Percentiles rank a stretch among this genome's conserved stretches.
phyloP scores from a whole-genome alignment of 2,113 vertebrate genomes.

The Diphyllodes magnificus region DNA sequence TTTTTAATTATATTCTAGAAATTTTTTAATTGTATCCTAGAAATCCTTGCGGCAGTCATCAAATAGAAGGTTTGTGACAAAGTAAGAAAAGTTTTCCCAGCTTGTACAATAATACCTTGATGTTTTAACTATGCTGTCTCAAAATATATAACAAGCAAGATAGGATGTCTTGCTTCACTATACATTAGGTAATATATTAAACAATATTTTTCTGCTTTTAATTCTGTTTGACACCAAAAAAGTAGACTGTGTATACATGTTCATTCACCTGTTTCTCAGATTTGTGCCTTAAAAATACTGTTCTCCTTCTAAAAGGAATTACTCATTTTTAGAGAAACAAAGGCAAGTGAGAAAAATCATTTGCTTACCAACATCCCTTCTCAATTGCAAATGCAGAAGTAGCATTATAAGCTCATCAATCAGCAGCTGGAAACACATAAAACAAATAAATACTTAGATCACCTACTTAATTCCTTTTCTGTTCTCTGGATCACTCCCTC shows the following conservation, averaged over 20 bases:
- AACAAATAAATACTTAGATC: neutral
- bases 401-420: neutral
- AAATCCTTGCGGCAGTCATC: neutral
- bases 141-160: neutral
- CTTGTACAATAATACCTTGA: neutral
- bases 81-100: neutral
- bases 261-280: neutral
- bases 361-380: neutral
- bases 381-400: neutral
- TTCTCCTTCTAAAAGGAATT: neutral
- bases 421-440: neutral
- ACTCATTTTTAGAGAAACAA: neutral
- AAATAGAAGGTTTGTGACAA: neutral
- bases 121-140: neutral
- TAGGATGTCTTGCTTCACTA: neutral
- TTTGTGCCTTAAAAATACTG: neutral
- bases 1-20: neutral
- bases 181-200: neutral
- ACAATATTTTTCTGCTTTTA: neutral
- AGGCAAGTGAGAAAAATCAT: neutral
- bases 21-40: neutral
- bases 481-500: neutral
- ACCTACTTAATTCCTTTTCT: neutral
- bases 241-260: neutral
- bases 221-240: neutral